Conservation (phyloP, 2,888 invertebrate species). For the Pseudococcus longispinus region DNA sequence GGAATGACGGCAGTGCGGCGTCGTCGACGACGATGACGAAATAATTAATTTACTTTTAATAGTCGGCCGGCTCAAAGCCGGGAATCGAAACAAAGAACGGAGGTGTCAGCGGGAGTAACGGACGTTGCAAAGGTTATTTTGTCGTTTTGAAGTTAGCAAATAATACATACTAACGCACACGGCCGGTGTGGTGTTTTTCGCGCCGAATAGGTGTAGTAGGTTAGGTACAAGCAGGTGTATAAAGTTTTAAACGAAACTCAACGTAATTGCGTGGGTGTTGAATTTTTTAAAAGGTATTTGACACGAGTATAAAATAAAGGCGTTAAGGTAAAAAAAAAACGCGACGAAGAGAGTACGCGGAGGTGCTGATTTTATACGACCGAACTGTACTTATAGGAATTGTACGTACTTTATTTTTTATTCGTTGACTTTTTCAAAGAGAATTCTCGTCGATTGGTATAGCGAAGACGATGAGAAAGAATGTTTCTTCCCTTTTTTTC, state of each 20-base stretch:
- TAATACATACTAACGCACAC: neutral
- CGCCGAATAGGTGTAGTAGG: too few species aligned
- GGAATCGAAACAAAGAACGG: neutral
- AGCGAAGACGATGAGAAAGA: neutral
- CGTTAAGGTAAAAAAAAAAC: neutral
- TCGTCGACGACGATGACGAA: neutral
- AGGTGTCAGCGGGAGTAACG: neutral
- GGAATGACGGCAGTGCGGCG: too few species aligned
- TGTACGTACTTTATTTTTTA: neutral
- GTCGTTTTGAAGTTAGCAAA: neutral
- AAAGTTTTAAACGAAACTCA: neutral
- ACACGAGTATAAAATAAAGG: neutral
- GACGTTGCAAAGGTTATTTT: neutral
- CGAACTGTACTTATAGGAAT: neutral
- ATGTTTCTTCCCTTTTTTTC: neutral
- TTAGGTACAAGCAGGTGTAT: neutral
- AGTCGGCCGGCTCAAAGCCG: neutral
- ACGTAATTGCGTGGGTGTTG: slow-evolving; percentile 2
- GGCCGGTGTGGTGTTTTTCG: neutral
- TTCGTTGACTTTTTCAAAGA: neutral
- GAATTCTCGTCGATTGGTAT: neutral
- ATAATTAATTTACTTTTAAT: slow-evolving; percentile 31
- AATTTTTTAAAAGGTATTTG: slow-evolving; percentile 28
- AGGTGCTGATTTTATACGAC: neutral
- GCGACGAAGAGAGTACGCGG: neutral